Evolutionary conservation across 2,888 invertebrate genomes (phyloP), one percentile per base, ranked within the genome.

Genomic region (Latheticus oryzae): DNA sequence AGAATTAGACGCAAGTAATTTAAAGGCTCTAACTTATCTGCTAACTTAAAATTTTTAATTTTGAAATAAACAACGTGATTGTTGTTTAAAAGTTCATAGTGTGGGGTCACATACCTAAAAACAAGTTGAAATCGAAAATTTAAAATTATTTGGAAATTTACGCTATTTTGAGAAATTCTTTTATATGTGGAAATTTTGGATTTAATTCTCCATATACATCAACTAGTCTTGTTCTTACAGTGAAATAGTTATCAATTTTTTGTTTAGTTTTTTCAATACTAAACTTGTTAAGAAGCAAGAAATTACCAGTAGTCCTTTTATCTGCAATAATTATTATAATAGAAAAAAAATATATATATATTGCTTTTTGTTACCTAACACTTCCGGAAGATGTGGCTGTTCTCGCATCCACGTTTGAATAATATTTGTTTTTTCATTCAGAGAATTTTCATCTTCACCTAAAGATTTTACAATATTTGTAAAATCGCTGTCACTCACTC

Each of bases 221-320:
- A 1, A 7, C 24, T 4, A 40, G 12, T 24, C 15, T 13, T 3
- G 59, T 40, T 9, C 61, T 51, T 1, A 61, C 26, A 1, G 61
- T 65, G 53, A 65, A 70, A 28, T 65, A 68, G 19, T 48, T 60
- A 30, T 67, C 67, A 5, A 70, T 55, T 23, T 56, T 61, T 12
- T 51, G 45, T 35, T 70, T 68, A 0, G 66, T 52, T 4, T 40
- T 16, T 32, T 68, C 67, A 1, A 63, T 32, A 4, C 54, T 37
- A 30, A 38, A 59, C 11, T 61, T 58, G 15, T 60, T 60, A 3
- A 61, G 7, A 1, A 58, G 1, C 1, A 64, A 8, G 9, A 64
- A 63, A 11, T 40, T 40, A 3, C 12, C 9, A 3, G 19, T 7
- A 17, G 8, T 8, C n/a, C 37, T 17, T 4, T 17, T 2, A 17